Evolutionary conservation across 2,113 vertebrate genomes (phyloP).

Genomic region (Ahaetulla prasina): DNA sequence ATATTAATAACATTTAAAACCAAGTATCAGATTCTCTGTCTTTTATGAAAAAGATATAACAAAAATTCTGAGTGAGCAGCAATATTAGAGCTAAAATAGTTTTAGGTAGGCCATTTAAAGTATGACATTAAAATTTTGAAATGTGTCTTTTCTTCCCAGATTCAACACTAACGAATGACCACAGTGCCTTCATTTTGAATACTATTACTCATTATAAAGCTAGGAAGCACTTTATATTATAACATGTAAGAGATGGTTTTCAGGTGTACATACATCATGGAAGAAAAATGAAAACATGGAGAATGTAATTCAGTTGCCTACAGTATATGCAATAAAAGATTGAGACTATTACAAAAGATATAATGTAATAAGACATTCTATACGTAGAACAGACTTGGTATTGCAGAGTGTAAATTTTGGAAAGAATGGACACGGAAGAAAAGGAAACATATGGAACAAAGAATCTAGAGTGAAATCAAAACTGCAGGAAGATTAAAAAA

Average conservation of each 20-base stretch:
- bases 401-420: background rate
- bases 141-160: background rate
- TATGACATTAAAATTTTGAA: conserved; percentile 1
- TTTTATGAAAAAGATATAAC: background rate
- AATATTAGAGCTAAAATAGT: conserved; percentile 32
- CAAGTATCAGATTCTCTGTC: conserved; percentile 19
- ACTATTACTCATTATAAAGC: background rate
- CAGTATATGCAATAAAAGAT: background rate
- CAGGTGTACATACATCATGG: background rate
- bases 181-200: background rate
- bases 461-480: background rate
- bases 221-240: background rate
- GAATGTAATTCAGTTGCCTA: background rate
- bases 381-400: background rate
- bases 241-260: background rate
- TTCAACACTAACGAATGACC: background rate
- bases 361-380: background rate
- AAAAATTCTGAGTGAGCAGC: conserved; percentile 18
- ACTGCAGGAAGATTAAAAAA: background rate
- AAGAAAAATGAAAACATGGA: background rate
- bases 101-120: conserved; percentile 7
- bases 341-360: background rate
- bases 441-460: background rate
- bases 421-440: background rate
- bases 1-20: conserved; percentile 16